A percentile compares a stretch with the other conserved stretches of the same genome.
These are phyloP conservation scores for Apodemia zela DNA, from an alignment of 2,888 invertebrate genomes.

Conservation along the genomic window DNA sequence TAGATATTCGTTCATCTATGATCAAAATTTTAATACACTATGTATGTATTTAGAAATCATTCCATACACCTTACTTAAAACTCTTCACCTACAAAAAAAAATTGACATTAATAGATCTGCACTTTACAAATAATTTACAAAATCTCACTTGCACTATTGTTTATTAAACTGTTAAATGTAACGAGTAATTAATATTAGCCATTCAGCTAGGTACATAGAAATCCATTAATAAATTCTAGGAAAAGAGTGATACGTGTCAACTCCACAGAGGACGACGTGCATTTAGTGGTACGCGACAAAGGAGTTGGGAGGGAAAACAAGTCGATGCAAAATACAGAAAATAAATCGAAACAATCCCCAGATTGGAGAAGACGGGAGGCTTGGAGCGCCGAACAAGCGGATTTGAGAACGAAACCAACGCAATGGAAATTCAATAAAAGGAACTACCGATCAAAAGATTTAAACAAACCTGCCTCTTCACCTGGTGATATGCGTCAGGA, in stretches of 20 bases:
- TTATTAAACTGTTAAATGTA: constrained; percentile 22
- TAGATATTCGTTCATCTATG: neutral
- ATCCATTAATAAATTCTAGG: constrained; percentile 83
- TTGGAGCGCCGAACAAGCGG: constrained; percentile 90
- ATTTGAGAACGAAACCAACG: constrained; percentile 83
- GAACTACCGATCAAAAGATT: constrained; percentile 76
- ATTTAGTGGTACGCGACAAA: constrained; percentile 86
- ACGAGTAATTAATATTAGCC: constrained; percentile 37
- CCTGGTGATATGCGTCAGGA: constrained; percentile 72
- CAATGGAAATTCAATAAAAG: constrained; percentile 88
- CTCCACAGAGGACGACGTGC: constrained; percentile 87
- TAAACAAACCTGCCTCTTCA: constrained; percentile 70
- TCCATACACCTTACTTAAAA: neutral
- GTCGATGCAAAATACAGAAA: constrained; percentile 86
- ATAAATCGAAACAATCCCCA: constrained; percentile 87
- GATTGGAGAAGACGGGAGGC: constrained; percentile 91
- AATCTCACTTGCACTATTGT: constrained; percentile 30
- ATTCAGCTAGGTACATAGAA: constrained; percentile 75
- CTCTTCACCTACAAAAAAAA: neutral
- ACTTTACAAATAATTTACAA: constrained; percentile 17
- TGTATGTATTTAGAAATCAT: neutral
- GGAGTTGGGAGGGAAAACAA: constrained; percentile 87
- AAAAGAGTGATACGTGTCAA: constrained; percentile 87
- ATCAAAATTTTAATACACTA: neutral
- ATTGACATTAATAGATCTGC: neutral